Base-by-base conservation (phyloP, 2,888 invertebrate species). In the Eudemis profundana region DNA sequence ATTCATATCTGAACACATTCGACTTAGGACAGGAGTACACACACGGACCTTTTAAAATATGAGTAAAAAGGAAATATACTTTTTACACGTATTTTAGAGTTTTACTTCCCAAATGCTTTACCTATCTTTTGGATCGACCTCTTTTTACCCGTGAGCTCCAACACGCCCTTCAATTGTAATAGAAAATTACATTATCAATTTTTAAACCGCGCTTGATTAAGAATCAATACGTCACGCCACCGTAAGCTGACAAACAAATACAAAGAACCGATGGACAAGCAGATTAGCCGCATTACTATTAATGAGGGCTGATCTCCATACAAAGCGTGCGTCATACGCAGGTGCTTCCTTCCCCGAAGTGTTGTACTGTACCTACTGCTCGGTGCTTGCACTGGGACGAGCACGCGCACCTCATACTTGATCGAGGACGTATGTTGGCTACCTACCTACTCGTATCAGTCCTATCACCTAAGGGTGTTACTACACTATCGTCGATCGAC, bases 291-390 rank as follows among this genome's bases (percentile, higher is more conserved):
- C 65, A 66, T 71, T 69, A 69, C 68, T 67, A 68, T 69, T 73
- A 69, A 72, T 72, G 72, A 73, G 72, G 67, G 46, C 66, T 60
- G 66, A 59, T 67, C 59, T 56, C 59, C 73, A 73, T 72, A 73
- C 70, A 51, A 65, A 66, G 56, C 42, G 61, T 65, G 68, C 46
- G 61, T 50, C 63, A 60, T 54, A 38, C 19, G 50, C 54, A 67
- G 65, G 64, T 61, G 84, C 82, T 86, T 87, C 86, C 86, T 86
- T 85, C 86, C 81, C 82, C 82, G 86, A 86, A 85, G 65, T 61
- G 56, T 60, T 69, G 61, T 42, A 56, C 17, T n/a, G 17, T 17
- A 17, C 33, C 17, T n/a, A 14, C n/a, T 29, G 17, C 53, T 40
- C 14, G 36, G 1, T 38, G 12, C 17, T 42, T 36, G 17, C 5